Conservation (phyloP, 2,797 vertebrate species). For the Amazonetta brasiliensis region DNA sequence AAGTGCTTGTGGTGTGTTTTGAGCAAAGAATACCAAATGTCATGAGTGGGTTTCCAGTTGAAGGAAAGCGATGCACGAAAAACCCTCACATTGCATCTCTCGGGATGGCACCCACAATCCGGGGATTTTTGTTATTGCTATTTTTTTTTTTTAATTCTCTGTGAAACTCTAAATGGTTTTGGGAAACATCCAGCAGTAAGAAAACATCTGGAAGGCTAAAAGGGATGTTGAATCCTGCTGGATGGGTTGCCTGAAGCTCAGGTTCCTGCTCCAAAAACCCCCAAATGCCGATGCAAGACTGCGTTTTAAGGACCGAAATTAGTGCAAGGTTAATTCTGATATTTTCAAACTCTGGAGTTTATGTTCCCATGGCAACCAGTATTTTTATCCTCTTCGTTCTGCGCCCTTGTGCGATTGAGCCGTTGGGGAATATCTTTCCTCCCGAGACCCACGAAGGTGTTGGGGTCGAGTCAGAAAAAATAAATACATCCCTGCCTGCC, state of each 20-base stretch:
- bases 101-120: too few species aligned
- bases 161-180: neutral
- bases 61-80: neutral
- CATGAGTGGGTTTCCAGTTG: rapidly evolving
- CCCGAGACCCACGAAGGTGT: neutral
- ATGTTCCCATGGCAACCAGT: conserved; percentile 59
- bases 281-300: rapidly evolving
- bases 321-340: conserved; percentile 22
- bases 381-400: conserved; percentile 54
- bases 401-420: neutral
- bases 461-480: neutral
- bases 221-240: neutral
- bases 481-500: neutral
- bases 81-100: too few species aligned
- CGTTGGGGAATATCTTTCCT: conserved; percentile 1
- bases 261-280: neutral
- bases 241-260: neutral
- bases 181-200: neutral
- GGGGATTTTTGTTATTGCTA: neutral
- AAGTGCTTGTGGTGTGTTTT: neutral
- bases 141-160: neutral
- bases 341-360: conserved; percentile 39
- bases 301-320: neutral
- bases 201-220: neutral
- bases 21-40: neutral